A percentile compares a stretch with the other conserved stretches of the same genome.
Conservation (phyloP, 2,113 vertebrate genomes). For the Ageneiosus marmoratus region DNA sequence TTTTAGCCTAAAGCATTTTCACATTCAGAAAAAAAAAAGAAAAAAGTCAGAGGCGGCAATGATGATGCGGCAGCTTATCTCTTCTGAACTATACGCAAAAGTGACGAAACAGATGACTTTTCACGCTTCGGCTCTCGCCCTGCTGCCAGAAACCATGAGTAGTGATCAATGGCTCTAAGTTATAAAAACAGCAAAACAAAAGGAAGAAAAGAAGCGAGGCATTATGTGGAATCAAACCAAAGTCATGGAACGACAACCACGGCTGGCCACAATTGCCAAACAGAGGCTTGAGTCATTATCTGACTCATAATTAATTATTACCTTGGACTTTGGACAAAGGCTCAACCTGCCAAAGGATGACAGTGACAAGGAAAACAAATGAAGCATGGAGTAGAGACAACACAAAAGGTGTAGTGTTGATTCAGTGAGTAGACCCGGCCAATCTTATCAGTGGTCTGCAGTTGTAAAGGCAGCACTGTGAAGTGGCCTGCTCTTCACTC, state of each 20-base stretch:
- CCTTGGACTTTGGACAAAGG: conserved; percentile 39
- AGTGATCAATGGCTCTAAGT: conserved; percentile 28
- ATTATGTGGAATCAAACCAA: conserved; percentile 6
- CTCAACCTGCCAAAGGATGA: conserved; percentile 39
- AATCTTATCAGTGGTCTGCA: conserved; percentile 41
- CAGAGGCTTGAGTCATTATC: conserved; percentile 71
- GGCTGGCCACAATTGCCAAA: conserved; percentile 71
- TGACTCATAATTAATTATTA: conserved; percentile 74
- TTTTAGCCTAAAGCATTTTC: conserved; percentile 31
- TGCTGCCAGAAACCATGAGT: conserved; percentile 32
- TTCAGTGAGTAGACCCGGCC: conserved; percentile 21
- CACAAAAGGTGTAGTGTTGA: conserved; percentile 28
- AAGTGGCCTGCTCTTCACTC: conserved; percentile 17
- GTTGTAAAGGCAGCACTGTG: conserved; percentile 28
- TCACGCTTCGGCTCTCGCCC: conserved; percentile 27
- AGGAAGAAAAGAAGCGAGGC: conserved; percentile 8
- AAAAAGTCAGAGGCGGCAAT: conserved; percentile 1
- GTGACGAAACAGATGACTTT: conserved; percentile 42
- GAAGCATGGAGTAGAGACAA: conserved; percentile 9
- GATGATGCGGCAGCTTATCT: conserved; percentile 40
- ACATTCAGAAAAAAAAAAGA: neutral
- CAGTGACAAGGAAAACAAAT: conserved; percentile 42
- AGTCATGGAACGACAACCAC: conserved; percentile 45
- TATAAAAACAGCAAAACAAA: conserved; percentile 34
- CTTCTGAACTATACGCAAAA: conserved; percentile 37